Percentiles rank a stretch among this genome's conserved stretches.
phyloP scores from a whole-genome alignment of 2,888 invertebrate genomes.

The Macrostomum cliftonense region DNA sequence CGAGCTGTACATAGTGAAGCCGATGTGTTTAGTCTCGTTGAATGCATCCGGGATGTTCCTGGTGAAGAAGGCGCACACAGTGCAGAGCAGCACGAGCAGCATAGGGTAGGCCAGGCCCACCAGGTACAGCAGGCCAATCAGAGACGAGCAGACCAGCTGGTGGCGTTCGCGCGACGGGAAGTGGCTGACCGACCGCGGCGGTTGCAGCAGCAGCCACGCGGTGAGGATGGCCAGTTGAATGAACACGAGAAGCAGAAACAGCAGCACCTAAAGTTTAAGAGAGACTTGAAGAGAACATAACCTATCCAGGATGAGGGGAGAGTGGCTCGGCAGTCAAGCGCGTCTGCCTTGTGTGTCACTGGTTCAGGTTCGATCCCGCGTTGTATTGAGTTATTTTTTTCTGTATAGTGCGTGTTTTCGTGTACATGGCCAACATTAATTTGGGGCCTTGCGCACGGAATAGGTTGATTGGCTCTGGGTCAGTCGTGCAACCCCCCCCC shows the following conservation, averaged over 20 bases:
- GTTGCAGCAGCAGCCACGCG: slow-evolving; percentile 75
- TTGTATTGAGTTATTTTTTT: too few species aligned
- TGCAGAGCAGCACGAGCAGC: slow-evolving; percentile 56
- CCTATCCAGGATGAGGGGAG: too few species aligned
- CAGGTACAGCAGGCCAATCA: slow-evolving; percentile 59
- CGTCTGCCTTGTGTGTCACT: too few species aligned
- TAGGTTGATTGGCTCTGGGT: too few species aligned
- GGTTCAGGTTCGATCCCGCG: too few species aligned
- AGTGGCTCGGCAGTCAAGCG: too few species aligned
- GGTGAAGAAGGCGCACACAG: slow-evolving; percentile 37
- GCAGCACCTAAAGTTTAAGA: slow-evolving; percentile 35
- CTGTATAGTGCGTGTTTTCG: too few species aligned
- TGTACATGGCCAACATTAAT: too few species aligned
- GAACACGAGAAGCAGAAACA: slow-evolving; percentile 32
- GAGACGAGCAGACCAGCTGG: slow-evolving; percentile 56
- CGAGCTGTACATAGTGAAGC: slow-evolving; percentile 71
- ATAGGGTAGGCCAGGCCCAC: slow-evolving; percentile 63
- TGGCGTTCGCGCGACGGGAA: slow-evolving; percentile 78
- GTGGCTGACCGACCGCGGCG: slow-evolving; percentile 69
- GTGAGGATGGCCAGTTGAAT: slow-evolving; percentile 53
- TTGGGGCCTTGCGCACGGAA: too few species aligned
- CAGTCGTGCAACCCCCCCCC: too few species aligned
- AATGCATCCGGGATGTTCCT: slow-evolving; percentile 40
- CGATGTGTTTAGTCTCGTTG: slow-evolving; percentile 39
- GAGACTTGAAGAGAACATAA: too few species aligned